These are phyloP conservation scores for Atta texana DNA, from an alignment of 1,140 invertebrate species.

Conservation along the genomic window DNA sequence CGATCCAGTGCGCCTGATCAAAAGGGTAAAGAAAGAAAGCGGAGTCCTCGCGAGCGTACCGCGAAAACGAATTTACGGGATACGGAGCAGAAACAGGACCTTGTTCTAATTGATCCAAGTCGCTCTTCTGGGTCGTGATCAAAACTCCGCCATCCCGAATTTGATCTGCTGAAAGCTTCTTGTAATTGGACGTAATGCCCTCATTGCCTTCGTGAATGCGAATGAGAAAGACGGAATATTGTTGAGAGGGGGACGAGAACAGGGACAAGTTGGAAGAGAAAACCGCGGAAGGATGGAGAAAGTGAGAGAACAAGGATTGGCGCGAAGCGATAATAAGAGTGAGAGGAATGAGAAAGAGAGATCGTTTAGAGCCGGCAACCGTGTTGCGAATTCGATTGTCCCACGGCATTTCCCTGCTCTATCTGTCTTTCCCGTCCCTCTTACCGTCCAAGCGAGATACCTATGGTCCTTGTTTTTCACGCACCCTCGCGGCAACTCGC, in stretches of 20 bases:
- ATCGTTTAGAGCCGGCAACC: conserved; percentile 55
- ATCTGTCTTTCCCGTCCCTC: not conserved
- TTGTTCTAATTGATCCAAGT: conserved; percentile 73
- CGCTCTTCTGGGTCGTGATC: conserved; percentile 77
- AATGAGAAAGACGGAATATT: not conserved
- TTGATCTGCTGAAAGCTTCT: conserved; percentile 79
- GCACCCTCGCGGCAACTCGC: conserved; percentile 52
- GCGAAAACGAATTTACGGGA: conserved; percentile 68
- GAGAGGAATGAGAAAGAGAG: conserved; percentile 34
- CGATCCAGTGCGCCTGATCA: conserved; percentile 53
- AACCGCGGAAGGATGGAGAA: conserved; percentile 24
- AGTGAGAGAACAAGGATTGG: not conserved
- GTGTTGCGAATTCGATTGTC: conserved; percentile 78
- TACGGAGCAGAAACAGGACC: not conserved
- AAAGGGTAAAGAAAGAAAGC: conserved; percentile 74
- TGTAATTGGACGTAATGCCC: conserved; percentile 78
- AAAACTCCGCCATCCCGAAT: conserved; percentile 79
- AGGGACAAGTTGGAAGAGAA: conserved; percentile 40
- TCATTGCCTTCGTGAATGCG: conserved; percentile 46
- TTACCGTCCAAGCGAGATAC: conserved; percentile 26
- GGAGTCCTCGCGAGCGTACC: conserved; percentile 44
- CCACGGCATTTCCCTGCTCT: conserved; percentile 56
- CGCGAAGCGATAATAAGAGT: conserved; percentile 62
- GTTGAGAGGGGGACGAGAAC: not conserved
- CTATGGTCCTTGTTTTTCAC: conserved; percentile 48